Evolutionary conservation across 2,113 vertebrate genomes (phyloP).

Genomic region (Phycodurus eques): DNA sequence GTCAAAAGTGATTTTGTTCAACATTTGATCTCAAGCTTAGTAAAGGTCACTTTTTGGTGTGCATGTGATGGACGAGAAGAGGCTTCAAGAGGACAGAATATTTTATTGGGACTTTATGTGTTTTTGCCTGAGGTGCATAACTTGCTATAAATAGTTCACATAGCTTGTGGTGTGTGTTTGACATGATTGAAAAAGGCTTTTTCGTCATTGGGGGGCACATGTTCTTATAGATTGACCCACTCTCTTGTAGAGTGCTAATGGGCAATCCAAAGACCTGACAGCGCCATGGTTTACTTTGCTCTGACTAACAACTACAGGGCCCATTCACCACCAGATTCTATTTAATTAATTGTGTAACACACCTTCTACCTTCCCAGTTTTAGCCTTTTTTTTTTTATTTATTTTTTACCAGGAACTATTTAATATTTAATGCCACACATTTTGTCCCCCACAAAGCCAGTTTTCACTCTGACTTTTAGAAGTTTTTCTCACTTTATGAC

Average conservation of each 20-base stretch:
- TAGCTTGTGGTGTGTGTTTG: conserved; percentile 36
- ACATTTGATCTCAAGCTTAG: conserved; percentile 15
- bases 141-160: conserved; percentile 50
- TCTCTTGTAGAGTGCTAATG: conserved; percentile 36
- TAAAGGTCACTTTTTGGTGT: conserved; percentile 25
- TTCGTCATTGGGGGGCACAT: conserved; percentile 44
- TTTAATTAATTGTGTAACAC: not conserved
- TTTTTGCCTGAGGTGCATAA: conserved; percentile 29
- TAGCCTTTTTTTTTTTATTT: not conserved
- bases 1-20: not conserved
- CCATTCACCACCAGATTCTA: not conserved
- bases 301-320: not conserved
- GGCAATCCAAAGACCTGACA: conserved; percentile 18
- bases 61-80: conserved; percentile 13
- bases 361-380: conserved; percentile 13
- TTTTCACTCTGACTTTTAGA: not conserved
- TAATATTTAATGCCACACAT: conserved; percentile 6
- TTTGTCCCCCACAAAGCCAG: not conserved
- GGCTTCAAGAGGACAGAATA: conserved; percentile 6
- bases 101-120: conserved; percentile 27
- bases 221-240: conserved; percentile 40
- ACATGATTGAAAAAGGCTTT: conserved; percentile 48
- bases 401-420: not conserved
- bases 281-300: conserved; percentile 9
- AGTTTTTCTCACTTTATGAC: conserved; percentile 7